These are phyloP conservation scores for Sipha flava DNA, from an alignment of 1,140 invertebrate genomes.

Conservation along the genomic window DNA sequence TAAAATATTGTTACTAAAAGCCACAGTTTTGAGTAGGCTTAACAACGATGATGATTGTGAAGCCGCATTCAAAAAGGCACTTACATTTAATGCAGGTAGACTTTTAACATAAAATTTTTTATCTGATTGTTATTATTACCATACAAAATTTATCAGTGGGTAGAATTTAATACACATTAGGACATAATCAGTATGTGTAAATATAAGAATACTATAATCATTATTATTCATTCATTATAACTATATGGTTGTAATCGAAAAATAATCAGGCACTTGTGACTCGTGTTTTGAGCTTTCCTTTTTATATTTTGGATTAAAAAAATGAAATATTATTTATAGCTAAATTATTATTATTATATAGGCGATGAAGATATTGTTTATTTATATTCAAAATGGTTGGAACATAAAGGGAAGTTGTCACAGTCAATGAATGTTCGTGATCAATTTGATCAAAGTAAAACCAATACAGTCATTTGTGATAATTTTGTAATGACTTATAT, in stretches of 20 bases:
- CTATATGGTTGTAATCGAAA: no score
- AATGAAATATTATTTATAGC: neutral
- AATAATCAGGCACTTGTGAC: no score
- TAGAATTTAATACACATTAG: no score
- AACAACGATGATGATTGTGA: neutral
- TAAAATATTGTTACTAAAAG: conserved; percentile 23
- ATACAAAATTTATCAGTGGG: no score
- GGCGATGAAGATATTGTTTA: conserved; percentile 24
- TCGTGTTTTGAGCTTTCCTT: no score
- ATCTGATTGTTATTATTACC: no score
- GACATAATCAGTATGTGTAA: no score
- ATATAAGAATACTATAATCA: no score
- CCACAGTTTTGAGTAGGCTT: neutral
- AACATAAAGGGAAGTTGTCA: conserved; percentile 2
- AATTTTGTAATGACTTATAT: neutral
- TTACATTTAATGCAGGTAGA: neutral
- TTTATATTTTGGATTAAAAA: no score
- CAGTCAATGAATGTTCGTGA: neutral
- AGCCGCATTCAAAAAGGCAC: conserved; percentile 2
- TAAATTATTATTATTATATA: neutral
- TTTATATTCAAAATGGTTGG: conserved; percentile 20
- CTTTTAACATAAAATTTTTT: neutral
- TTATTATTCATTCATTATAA: no score
- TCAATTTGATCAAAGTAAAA: neutral
- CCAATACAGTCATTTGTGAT: neutral